Conservation (phyloP, 2,113 vertebrate genomes). For the Cichladusa arquata region DNA sequence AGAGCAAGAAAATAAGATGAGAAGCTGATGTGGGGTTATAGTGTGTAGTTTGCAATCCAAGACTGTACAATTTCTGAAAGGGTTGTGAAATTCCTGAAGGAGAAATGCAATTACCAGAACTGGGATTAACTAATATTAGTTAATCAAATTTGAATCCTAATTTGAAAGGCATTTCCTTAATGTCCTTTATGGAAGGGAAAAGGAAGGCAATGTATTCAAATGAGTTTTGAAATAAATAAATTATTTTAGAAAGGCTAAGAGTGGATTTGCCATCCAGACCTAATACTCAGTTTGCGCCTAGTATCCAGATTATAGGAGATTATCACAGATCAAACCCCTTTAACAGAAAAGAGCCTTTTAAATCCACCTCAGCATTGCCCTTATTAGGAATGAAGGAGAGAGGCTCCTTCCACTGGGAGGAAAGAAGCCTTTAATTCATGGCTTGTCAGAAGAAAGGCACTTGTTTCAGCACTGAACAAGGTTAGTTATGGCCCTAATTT, state of each 20-base stretch:
- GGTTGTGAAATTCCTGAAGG: not conserved
- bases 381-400: constrained; percentile 11
- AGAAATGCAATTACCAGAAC: not conserved
- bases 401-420: not conserved
- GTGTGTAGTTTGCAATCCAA: not conserved
- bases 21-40: not conserved
- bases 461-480: constrained; percentile 37
- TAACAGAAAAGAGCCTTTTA: constrained; percentile 16
- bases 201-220: not conserved
- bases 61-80: not conserved
- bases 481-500: constrained; percentile 64
- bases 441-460: constrained; percentile 38
- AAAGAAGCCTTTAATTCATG: constrained; percentile 40
- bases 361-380: not conserved
- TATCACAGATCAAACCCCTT: not conserved
- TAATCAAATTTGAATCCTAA: constrained; percentile 2
- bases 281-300: not conserved
- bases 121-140: not conserved
- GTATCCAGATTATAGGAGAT: not conserved
- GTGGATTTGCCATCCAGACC: not conserved
- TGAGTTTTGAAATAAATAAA: not conserved
- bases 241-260: not conserved
- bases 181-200: not conserved
- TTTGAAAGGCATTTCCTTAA: not conserved
- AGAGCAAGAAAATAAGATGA: not conserved